Evolutionary conservation across 2,113 vertebrate genomes (phyloP).

Genomic region (Campylorhamphus procurvoides): DNA sequence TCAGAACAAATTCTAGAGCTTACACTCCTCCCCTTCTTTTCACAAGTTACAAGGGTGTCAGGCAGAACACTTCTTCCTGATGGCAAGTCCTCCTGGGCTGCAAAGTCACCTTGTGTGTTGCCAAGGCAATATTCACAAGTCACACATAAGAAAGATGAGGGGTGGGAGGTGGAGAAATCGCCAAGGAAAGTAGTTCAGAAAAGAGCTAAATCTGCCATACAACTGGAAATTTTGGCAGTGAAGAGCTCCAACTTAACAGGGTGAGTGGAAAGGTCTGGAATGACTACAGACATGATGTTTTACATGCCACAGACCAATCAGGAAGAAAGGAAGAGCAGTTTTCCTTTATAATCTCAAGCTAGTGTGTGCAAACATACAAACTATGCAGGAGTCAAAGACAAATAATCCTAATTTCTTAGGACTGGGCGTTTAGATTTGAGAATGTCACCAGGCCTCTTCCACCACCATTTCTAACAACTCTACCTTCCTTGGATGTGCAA

Average conservation of each 20-base stretch:
- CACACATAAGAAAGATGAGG: background rate
- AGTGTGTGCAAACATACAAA: background rate
- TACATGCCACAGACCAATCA: background rate
- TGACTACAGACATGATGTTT: background rate
- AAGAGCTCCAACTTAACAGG: background rate
- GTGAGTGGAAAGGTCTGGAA: background rate
- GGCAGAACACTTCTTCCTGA: background rate
- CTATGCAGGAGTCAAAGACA: background rate
- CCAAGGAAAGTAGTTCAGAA: background rate
- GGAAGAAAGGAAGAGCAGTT: background rate
- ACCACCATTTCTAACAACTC: background rate
- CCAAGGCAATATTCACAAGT: background rate
- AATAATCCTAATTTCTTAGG: background rate
- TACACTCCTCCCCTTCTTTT: background rate
- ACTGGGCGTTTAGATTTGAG: background rate
- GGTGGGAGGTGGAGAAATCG: background rate
- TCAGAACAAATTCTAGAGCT: background rate
- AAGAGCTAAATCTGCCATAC: background rate
- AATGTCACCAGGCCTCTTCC: background rate
- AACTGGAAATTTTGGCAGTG: background rate
- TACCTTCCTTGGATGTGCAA: background rate
- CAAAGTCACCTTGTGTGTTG: background rate
- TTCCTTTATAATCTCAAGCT: background rate
- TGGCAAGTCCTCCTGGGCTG: background rate
- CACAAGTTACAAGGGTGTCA: background rate